Evolutionary conservation across 2,113 vertebrate genomes (phyloP), one percentile per base, ranked within the genome.

Genomic region (Platichthys flesus): DNA sequence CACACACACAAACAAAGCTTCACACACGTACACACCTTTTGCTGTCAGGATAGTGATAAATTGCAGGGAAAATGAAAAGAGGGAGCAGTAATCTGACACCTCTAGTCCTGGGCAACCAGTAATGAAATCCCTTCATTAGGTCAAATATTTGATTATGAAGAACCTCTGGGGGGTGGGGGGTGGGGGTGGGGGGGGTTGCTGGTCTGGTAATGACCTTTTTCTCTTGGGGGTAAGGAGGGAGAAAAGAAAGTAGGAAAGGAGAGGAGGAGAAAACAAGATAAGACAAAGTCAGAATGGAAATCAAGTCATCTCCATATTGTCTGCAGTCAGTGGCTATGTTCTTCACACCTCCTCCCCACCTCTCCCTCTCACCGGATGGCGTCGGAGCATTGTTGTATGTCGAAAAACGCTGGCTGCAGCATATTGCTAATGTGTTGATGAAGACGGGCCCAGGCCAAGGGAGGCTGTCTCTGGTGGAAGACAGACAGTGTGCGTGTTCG

Each of bases 41-140:
- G 83, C 90, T 90, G 89, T 90, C 90, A 93, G 83, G 62, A 64
- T 45, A 26, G 67, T 91, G 91, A 93, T 88, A 80, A 89, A 93
- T 91, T 83, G 83, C 80, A 69, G 66, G 82, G 84, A 91, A 91
- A 92, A 93, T 91, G 84, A 93, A 92, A 89, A 83, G 78, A 61
- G 88, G 88, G 82, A 82, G 66, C 67, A 72, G 87, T 79, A 89
- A 92, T 87, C 76, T 74, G 77, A 91, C 83, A 93, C 75, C 84
- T 79, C 72, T 52, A 84, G 84, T 75, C 81, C 85, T 80, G 76
- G 79, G 83, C 84, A 89, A 90, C 92, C 81, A 88, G 83, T 91
- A 90, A 93, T 91, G 92, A 93, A 91, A 93, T 90, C 89, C 85
- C 91, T 88, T 92, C 86, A 90, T 93, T 93, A 89, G 78, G 77